Evolutionary conservation across 2,888 invertebrate genomes (phyloP).

Genomic region (Meliscaeva auricollis): DNA sequence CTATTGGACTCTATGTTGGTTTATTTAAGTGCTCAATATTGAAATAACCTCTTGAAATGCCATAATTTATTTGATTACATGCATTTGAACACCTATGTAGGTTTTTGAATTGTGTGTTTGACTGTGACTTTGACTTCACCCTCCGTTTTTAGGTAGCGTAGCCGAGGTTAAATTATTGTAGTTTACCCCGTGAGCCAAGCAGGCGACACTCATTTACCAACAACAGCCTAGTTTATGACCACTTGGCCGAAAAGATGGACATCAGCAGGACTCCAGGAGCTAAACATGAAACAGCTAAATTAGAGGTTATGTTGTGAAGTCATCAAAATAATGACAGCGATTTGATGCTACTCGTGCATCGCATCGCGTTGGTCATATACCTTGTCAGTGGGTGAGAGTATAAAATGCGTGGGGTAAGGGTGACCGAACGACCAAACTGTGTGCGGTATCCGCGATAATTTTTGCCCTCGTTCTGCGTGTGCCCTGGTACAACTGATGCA

Average conservation of each 20-base stretch:
- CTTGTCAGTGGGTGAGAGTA: no score
- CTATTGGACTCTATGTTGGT: conserved; percentile 40
- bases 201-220: conserved; percentile 54
- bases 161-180: conserved; percentile 73
- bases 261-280: conserved; percentile 34
- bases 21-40: conserved; percentile 66
- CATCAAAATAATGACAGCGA: conserved; percentile 74
- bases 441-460: conserved; percentile 38
- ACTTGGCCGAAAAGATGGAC: conserved; percentile 70
- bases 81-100: conserved; percentile 69
- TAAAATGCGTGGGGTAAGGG: conserved; percentile 25
- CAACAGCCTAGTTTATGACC: conserved; percentile 44
- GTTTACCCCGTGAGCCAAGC: conserved; percentile 43
- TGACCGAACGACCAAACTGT: background rate
- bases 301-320: conserved; percentile 75
- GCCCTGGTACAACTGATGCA: conserved; percentile 59
- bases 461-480: conserved; percentile 21
- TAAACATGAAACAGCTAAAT: conserved; percentile 59
- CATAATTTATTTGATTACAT: conserved; percentile 75
- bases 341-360: conserved; percentile 53
- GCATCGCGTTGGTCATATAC: background rate
- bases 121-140: no score
- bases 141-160: conserved; percentile 1
- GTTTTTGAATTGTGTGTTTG: background rate
- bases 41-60: conserved; percentile 62